Evolutionary conservation across 2,113 vertebrate genomes (phyloP).

Genomic region (Stigmatopora nigra): DNA sequence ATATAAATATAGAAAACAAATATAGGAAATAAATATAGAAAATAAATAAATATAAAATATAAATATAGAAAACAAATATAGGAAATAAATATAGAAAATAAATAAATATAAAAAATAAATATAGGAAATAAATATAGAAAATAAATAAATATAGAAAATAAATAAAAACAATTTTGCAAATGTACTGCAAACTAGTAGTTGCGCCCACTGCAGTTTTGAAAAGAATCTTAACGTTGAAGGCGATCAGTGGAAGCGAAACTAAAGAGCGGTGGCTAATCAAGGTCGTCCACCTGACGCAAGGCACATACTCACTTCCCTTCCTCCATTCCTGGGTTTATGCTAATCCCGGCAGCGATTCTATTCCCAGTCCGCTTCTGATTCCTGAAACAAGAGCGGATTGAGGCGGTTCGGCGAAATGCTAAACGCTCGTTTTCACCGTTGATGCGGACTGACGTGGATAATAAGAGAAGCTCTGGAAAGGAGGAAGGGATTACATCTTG

Average conservation of each 20-base stretch:
- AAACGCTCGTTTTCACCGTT: constrained; percentile 50
- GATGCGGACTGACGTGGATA: constrained; percentile 43
- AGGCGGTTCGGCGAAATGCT: constrained; percentile 28
- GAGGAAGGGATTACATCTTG: constrained; percentile 62
- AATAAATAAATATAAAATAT: too few species aligned
- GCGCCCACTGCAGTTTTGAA: background rate
- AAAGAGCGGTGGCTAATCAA: background rate
- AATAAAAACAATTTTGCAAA: too few species aligned
- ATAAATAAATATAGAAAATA: too few species aligned
- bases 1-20: too few species aligned
- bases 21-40: too few species aligned
- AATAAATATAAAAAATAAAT: too few species aligned
- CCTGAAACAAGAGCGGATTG: constrained; percentile 20
- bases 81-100: too few species aligned
- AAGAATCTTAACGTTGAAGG: background rate
- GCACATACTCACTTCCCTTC: background rate
- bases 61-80: too few species aligned
- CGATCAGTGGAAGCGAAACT: background rate
- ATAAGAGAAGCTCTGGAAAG: constrained; percentile 43
- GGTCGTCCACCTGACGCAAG: background rate
- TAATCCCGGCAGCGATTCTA: background rate
- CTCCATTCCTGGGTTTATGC: background rate
- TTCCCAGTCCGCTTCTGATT: constrained; percentile 6
- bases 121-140: too few species aligned
- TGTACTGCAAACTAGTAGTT: too few species aligned